Conservation (phyloP, 1,140 invertebrate genomes). For the Procambarus clarkii region DNA sequence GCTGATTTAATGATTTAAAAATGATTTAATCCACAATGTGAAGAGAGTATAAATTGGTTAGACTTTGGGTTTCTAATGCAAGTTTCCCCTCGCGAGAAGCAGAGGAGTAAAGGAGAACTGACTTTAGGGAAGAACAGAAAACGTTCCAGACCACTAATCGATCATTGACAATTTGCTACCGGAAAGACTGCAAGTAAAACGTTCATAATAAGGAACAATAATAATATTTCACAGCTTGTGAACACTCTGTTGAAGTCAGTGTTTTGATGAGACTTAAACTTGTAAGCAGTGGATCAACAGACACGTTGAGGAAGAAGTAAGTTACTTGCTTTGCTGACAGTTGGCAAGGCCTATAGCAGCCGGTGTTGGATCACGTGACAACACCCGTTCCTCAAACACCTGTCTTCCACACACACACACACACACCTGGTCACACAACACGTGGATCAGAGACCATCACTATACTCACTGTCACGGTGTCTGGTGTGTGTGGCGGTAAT, state of each 20-base stretch:
- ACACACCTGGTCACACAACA: background rate
- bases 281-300: no score
- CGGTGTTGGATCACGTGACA: slow-evolving; percentile 35
- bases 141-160: slow-evolving; percentile 21
- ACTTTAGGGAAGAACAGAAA: background rate
- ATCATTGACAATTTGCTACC: background rate
- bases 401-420: background rate
- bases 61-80: no score
- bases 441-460: no score
- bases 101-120: slow-evolving; percentile 24
- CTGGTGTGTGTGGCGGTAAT: background rate
- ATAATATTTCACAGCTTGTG: no score
- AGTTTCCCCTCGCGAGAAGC: background rate
- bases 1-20: no score
- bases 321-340: background rate
- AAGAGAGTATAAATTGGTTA: no score
- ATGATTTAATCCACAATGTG: no score
- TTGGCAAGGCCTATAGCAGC: background rate
- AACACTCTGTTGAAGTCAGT: no score
- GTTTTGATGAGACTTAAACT: no score
- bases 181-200: no score
- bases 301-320: background rate
- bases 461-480: no score
- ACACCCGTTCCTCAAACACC: background rate
- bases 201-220: no score